Conservation (phyloP, 2,797 vertebrate genomes). For the Varecia variegata region DNA sequence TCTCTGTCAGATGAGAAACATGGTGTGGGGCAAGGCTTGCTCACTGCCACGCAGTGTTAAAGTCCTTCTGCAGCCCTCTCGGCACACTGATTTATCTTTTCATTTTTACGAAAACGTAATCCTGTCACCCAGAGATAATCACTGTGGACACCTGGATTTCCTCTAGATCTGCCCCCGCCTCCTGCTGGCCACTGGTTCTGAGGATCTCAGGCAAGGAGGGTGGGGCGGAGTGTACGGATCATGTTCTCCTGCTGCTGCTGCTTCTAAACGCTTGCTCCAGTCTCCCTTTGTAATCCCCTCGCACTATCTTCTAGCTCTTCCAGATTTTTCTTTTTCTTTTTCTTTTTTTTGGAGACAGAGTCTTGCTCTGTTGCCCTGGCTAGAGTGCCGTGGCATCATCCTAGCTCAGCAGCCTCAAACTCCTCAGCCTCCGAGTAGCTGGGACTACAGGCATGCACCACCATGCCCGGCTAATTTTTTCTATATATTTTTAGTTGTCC, state of each 20-base stretch:
- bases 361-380: too few species aligned
- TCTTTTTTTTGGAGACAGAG: too few species aligned
- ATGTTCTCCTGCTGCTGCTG: fast-evolving
- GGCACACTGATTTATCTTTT: not conserved
- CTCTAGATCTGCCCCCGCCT: not conserved
- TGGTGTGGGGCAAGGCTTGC: not conserved
- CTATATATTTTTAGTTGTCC: too few species aligned
- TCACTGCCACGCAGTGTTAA: not conserved
- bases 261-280: not conserved
- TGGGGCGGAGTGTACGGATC: fast-evolving
- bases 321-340: not conserved
- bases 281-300: not conserved
- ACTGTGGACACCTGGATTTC: not conserved
- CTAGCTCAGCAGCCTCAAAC: too few species aligned
- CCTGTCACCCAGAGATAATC: not conserved
- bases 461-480: too few species aligned
- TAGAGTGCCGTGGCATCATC: too few species aligned
- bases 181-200: not conserved
- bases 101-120: not conserved
- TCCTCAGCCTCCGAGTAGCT: too few species aligned
- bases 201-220: fast-evolving
- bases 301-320: not conserved
- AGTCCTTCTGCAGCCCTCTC: not conserved
- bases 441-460: too few species aligned
- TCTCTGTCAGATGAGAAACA: not conserved